Evolutionary conservation across 1,140 invertebrate species (phyloP), one percentile per base, ranked within the genome.

Genomic region (Musca vetustissima): DNA sequence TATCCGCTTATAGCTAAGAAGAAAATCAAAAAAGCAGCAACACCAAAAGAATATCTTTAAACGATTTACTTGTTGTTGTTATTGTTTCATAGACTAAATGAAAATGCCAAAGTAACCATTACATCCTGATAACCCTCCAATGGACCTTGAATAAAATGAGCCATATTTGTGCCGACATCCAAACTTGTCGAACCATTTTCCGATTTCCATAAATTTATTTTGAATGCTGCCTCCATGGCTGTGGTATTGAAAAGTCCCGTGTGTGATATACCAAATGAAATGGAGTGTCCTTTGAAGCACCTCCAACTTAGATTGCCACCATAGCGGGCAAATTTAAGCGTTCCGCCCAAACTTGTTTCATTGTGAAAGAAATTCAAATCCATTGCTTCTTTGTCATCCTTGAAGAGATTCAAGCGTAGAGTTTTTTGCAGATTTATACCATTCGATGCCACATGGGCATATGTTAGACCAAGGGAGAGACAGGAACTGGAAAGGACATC

Each of bases 201-300:
- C n/a, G 24, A 25, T 32, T 59, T 59, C 55, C 55, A 59, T n/a
- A 59, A 59, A 59, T 59, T 59, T 28, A 28, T 32, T 17, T 59
- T 59, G n/a, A 24, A 28, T 4, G 28, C 28, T 14, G 28, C 25
- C 4, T 59, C 55, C 28, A 28, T 17, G 28, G 55, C 28, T 4
- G 24, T 59, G 55, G 55, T n/a, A 32, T 59, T 28, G 15, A 59
- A 28, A n/a, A 59, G 24, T 13, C 11, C 24, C 1, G 25, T 59
- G 11, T 59, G 25, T 6, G 55, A n/a, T 14, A 59, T n/a, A 25
- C 55, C 55, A 14, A 59, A 15, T n/a, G 25, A 24, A 4, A 59
- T n/a, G 15, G 21, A 15, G n/a, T 28, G 14, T n/a, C 55, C 55
- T 14, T 59, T 28, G 25, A 19, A 8, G 32, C 14, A 59, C 14